Conservation (phyloP, 1,140 invertebrate genomes). For the Caenorhabditis inopinata region DNA sequence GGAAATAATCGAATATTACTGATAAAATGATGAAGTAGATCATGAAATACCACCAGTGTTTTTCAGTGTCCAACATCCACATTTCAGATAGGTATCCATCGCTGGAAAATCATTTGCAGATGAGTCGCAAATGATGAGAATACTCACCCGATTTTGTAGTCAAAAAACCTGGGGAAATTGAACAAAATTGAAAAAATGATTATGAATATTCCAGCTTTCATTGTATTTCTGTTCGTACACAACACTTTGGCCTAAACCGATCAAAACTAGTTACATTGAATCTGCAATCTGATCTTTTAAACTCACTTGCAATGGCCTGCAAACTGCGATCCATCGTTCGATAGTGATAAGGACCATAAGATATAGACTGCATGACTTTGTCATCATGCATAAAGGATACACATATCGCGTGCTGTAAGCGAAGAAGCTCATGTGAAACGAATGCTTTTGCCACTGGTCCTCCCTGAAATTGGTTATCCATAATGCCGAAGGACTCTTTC, state of each 20-base stretch:
- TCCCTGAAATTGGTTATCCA: background rate
- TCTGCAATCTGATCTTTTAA: no score
- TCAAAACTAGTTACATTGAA: no score
- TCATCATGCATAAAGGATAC: constrained; percentile 12
- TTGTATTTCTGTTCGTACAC: background rate
- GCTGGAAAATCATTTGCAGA: background rate
- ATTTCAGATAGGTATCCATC: constrained; percentile 26
- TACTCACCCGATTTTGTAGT: constrained; percentile 25
- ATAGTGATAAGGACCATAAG: constrained; percentile 6
- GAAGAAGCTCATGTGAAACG: constrained; percentile 17
- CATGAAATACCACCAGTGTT: constrained; percentile 30
- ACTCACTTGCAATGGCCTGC: background rate
- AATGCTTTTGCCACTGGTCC: constrained; percentile 19
- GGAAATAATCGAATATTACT: background rate
- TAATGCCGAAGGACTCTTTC: background rate
- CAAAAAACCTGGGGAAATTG: background rate
- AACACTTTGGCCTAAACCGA: background rate
- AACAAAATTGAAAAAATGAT: constrained; percentile 1
- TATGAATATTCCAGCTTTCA: constrained; percentile 12
- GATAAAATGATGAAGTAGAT: constrained; percentile 11
- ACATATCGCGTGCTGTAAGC: constrained; percentile 21
- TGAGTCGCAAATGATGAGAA: no score
- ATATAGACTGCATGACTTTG: constrained; percentile 1
- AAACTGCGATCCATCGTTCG: constrained; percentile 16
- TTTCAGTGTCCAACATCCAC: constrained; percentile 19